Base-by-base conservation (phyloP, 2,888 invertebrate species). In the Caenorhabditis panamensis region DNA sequence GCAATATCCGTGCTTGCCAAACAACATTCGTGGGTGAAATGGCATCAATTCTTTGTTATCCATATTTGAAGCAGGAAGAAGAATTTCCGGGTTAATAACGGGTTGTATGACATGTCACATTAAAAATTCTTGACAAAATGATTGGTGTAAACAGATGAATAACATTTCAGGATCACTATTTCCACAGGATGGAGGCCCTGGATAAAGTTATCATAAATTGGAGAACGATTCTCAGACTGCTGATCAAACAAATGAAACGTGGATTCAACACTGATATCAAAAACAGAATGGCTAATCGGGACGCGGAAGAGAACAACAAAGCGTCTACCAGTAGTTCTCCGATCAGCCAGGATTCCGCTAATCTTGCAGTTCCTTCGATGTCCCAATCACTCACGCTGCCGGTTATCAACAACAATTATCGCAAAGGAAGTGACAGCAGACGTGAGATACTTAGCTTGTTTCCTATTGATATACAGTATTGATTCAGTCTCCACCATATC, bases 191-290 rank as follows among this genome's bases (percentile, higher is more conserved):
- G 76, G 75, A 82, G 26, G 51, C 64, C 0, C 53, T 84, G 16
- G 86, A 86, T 69, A 68, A 78, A 36, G 79, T 82, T 9, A 86
- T 87, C 24, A 83, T 87, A 44, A 68, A 80, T 49, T 87, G 87
- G 87, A 64, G 87, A 28, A 83, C 82, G 1, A 80, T 87, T 37
- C 77, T 87, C 8, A 73, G 84, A 49, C 72, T 80, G 9, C 75
- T 86, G 2, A 87, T 87, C 47, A 83, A 85, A 51, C 75, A 86
- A 49, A 87, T 87, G 87, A 87, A 87, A 78, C 72, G 77, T 1
- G 86, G 86, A 16, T 77, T 86, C 62, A 75, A 79, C 36, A 84
- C 84, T 8, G 86, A 87, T 75, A 81, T 87, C 24, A 77, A 80
- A 18, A 87, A 86, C 49, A 83, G 87, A 4, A 68, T 82, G 49